phyloP scores from a whole-genome alignment of 2,113 vertebrate genomes.

The Tichodroma muraria region DNA sequence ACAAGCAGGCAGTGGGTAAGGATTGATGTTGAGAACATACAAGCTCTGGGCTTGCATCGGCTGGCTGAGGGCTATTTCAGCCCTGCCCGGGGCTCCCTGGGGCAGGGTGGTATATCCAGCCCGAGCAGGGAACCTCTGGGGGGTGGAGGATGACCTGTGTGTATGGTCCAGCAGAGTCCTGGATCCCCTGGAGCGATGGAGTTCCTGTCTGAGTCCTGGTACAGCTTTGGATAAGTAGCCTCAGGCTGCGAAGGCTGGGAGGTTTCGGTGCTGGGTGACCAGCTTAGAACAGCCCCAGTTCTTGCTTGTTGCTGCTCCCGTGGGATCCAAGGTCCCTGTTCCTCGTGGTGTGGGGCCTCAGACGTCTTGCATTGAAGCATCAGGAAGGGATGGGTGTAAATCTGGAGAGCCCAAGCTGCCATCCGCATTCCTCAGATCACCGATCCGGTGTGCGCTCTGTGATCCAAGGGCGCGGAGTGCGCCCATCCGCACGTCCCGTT shows the following conservation, averaged over 20 bases:
- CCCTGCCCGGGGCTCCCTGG: neutral
- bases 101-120: neutral
- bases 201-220: neutral
- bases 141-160: neutral
- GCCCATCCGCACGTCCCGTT: accelerated
- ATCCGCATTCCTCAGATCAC: neutral
- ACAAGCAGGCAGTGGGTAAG: neutral
- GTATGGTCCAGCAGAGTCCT: neutral
- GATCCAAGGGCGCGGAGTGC: neutral
- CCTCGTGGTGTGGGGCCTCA: accelerated
- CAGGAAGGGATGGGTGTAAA: neutral
- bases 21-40: neutral
- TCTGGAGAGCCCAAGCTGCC: neutral
- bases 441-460: accelerated
- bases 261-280: neutral
- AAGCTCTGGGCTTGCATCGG: neutral
- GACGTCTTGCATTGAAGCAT: neutral
- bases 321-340: neutral
- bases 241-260: neutral
- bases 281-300: neutral
- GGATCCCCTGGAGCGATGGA: neutral
- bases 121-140: neutral
- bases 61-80: neutral
- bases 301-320: neutral
- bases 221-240: neutral